Evolutionary conservation across 2,113 vertebrate genomes (phyloP).

Genomic region (Anhinga anhinga): DNA sequence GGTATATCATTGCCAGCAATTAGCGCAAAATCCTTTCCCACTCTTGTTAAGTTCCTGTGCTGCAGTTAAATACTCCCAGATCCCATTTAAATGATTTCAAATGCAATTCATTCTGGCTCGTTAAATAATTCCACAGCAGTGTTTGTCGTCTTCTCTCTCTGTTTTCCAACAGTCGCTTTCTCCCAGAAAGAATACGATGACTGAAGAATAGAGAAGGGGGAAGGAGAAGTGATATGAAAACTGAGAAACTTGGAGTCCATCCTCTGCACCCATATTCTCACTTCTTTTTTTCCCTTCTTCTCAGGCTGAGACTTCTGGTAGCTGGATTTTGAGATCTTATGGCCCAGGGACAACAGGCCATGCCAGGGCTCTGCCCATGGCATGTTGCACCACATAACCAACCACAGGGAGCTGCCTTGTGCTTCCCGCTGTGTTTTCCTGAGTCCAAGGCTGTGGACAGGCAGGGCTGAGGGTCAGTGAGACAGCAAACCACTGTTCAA

Average conservation of each 20-base stretch:
- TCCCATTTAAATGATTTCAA: conserved; percentile 82
- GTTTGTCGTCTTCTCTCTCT: conserved; percentile 65
- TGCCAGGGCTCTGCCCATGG: background rate
- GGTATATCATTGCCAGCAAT: conserved; percentile 80
- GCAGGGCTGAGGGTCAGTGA: background rate
- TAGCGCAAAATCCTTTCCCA: conserved; percentile 77
- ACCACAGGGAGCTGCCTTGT: background rate
- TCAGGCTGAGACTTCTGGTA: conserved; percentile 36
- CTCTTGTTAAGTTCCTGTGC: conserved; percentile 80
- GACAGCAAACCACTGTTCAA: background rate
- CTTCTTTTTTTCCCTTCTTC: background rate
- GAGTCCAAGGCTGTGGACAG: background rate
- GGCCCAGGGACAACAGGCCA: conserved; percentile 33
- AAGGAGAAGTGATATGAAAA: background rate
- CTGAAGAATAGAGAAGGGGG: background rate
- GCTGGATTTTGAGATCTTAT: conserved; percentile 43
- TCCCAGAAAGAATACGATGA: background rate
- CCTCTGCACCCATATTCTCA: background rate
- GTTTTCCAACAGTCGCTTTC: conserved; percentile 69
- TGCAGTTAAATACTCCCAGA: conserved; percentile 82
- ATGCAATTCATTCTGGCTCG: conserved; percentile 82
- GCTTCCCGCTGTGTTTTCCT: background rate
- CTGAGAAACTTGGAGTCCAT: background rate
- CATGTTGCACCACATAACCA: background rate
- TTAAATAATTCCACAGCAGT: conserved; percentile 79